Evolutionary conservation across 2,113 vertebrate genomes (phyloP).

Genomic region (Chelonoidis abingdonii): DNA sequence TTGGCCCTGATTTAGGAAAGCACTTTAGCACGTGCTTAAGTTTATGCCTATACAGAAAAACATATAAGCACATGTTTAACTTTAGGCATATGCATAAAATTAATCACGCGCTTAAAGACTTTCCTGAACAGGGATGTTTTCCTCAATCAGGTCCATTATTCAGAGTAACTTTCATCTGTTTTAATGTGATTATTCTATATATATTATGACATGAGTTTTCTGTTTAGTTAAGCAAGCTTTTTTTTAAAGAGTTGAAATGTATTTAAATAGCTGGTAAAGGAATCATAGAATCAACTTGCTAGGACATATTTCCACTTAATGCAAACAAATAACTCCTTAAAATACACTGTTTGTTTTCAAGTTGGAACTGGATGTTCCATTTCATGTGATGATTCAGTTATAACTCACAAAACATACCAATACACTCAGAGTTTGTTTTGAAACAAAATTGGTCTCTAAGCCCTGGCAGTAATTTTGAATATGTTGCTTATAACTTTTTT

Average conservation of each 20-base stretch:
- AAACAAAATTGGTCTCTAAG: not conserved
- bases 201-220: conserved; percentile 22
- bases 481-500: not conserved
- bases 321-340: conserved; percentile 74
- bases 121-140: not conserved
- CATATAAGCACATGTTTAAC: not conserved
- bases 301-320: conserved; percentile 53
- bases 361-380: not conserved
- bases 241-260: conserved; percentile 65
- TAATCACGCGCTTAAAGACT: not conserved
- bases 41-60: not conserved
- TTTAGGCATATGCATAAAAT: not conserved
- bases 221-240: not conserved
- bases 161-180: conserved; percentile 16
- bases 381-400: conserved; percentile 18
- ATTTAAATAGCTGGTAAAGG: conserved; percentile 60
- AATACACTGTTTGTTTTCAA: conserved; percentile 58
- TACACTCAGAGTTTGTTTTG: conserved; percentile 20
- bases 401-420: not conserved
- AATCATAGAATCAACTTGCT: conserved; percentile 51
- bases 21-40: not conserved
- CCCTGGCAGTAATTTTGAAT: not conserved
- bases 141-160: not conserved
- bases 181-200: conserved; percentile 22
- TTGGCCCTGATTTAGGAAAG: not conserved